phyloP scores from a whole-genome alignment of 1,140 invertebrate genomes.

The Neotoxoptera formosana region DNA sequence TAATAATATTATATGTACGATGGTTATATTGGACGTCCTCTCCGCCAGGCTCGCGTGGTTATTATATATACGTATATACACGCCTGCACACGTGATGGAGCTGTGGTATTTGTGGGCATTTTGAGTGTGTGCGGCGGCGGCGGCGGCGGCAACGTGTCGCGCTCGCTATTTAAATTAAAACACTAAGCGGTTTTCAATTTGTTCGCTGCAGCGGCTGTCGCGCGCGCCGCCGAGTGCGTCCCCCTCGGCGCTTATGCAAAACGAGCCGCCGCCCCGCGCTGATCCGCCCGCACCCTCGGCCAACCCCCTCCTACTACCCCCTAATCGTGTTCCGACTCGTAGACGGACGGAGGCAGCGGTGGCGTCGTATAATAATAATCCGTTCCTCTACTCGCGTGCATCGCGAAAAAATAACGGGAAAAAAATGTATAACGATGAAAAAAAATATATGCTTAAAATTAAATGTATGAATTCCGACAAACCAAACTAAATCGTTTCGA shows the following conservation, averaged over 20 bases:
- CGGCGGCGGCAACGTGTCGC: constrained; percentile 49
- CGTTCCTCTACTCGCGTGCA: neutral
- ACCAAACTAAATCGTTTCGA: neutral
- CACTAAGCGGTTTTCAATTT: constrained; percentile 56
- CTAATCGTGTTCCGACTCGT: neutral
- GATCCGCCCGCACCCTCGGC: too few species aligned
- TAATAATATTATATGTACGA: neutral
- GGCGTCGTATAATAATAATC: constrained; percentile 28
- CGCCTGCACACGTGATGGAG: neutral
- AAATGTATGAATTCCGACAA: neutral
- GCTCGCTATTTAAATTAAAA: constrained; percentile 50
- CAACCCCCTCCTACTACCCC: neutral
- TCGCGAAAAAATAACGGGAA: neutral
- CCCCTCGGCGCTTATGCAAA: constrained; percentile 52
- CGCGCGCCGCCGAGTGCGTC: neutral
- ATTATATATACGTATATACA: neutral
- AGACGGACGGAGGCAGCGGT: neutral
- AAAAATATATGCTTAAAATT: constrained; percentile 2
- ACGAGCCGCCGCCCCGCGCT: neutral
- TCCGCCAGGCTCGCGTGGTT: neutral
- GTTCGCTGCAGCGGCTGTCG: constrained; percentile 51
- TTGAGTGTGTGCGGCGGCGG: neutral
- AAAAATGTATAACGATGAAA: neutral
- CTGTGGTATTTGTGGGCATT: constrained; percentile 17
- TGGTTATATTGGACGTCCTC: neutral